A percentile compares a stretch with the other conserved stretches of the same genome.
phyloP scores from a whole-genome alignment of 2,888 invertebrate genomes.

The Monopis laevigella region DNA sequence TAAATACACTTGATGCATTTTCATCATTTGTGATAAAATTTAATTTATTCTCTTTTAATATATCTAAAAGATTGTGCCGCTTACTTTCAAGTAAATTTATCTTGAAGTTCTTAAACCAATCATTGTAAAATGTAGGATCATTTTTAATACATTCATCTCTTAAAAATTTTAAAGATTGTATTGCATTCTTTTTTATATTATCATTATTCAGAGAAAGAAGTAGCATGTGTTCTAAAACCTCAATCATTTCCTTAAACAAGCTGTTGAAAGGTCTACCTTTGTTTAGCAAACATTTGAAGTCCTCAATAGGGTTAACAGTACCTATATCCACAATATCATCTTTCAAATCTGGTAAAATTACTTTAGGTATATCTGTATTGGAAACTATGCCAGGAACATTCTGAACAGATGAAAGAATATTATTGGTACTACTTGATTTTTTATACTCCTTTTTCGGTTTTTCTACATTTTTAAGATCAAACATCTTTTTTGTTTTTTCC shows the following conservation, averaged over 20 bases:
- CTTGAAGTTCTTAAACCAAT: conserved; percentile 47
- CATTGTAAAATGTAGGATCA: conserved; percentile 44
- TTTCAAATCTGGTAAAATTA: conserved; percentile 28
- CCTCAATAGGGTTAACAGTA: conserved; percentile 67
- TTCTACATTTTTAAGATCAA: conserved; percentile 53
- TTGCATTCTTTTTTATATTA: conserved; percentile 22
- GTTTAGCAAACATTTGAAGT: conserved; percentile 59
- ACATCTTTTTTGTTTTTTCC: conserved; percentile 53
- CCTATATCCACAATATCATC: conserved; percentile 52
- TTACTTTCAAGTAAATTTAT: conserved; percentile 31
- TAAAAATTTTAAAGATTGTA: conserved; percentile 37
- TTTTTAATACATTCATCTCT: conserved; percentile 40
- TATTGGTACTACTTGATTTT: too few species aligned
- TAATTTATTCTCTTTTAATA: conserved; percentile 36
- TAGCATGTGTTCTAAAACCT: conserved; percentile 47
- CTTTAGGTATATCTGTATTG: conserved; percentile 36
- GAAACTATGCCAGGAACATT: too few species aligned
- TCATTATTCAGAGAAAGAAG: conserved; percentile 46
- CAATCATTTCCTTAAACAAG: conserved; percentile 37
- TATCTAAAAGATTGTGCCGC: conserved; percentile 31
- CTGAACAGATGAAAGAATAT: too few species aligned
- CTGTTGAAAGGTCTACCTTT: conserved; percentile 37
- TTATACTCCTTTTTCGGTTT: conserved; percentile 30
- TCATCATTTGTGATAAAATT: conserved; percentile 45
- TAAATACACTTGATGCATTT: conserved; percentile 38